Evolutionary conservation across 30 jellyfish, hydroid and myxozoan species (phyloP), one percentile per base, ranked within the genome.

Genomic region (Calvadosia cruxmelitensis): DNA sequence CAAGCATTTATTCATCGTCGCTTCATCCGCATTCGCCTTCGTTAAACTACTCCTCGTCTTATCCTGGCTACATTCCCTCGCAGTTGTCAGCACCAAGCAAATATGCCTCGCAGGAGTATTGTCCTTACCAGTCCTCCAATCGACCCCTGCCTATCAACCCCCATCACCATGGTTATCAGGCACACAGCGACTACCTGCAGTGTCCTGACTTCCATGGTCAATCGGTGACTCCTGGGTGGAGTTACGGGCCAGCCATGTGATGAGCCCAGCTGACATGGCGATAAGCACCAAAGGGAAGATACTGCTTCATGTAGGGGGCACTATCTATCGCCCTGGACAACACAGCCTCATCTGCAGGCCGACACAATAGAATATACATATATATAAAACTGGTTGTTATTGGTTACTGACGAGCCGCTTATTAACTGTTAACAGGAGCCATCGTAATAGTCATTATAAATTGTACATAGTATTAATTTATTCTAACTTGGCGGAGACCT

Each of bases 101-200:
- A 26, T 29, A 63, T 7, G 86, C 80, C n/a, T 79, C 94, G 0
- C 32, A 27, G 13, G 94, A 81, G 16, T 81, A 66, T 29, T 81
- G 94, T 49, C 94, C 94, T 3, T 81, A 81, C 77, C 94, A 81
- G 73, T 66, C 94, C n/a, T 36, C 94, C n/a, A 72, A 79, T 48
- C 72, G 82, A 20, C 12, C 24, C 74, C 69, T 81, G 24, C 77
- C 82, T 3, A 49, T 81, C 68, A 51, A 74, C 26, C 34, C 76
- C 15, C 94, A 81, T 73, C 78, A 73, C 3, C 94, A 81, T 33
- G 50, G 81, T 31, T 84, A 81, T 33, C 61, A 69, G 36, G 68
- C 86, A 31, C 82, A 83, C n/a, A 57, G 77, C 32, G 94, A 81
- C 23, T 81, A 70, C 33, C 74, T 72, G 12, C 94, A 83, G 27